phyloP scores from a whole-genome alignment of 2,797 vertebrate genomes.

The Clamator glandarius region DNA sequence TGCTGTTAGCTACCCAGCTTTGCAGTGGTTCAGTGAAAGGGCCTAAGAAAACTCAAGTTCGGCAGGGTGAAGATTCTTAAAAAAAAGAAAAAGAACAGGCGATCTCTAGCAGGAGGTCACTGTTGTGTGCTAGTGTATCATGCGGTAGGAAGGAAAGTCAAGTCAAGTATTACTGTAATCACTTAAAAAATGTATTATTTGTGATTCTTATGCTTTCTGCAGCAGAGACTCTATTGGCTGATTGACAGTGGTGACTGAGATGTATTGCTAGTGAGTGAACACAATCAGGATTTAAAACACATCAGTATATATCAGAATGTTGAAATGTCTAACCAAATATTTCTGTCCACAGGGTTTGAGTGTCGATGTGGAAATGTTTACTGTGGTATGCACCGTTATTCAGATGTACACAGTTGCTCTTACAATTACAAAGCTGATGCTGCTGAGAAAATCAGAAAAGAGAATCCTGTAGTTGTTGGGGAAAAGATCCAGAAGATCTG shows the following conservation, averaged over 20 bases:
- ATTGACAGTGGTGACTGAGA: constrained; percentile 49
- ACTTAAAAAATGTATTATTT: constrained; percentile 18
- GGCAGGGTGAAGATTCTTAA: background rate
- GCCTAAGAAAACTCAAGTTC: background rate
- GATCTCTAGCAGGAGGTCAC: background rate
- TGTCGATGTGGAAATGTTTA: constrained; percentile 90
- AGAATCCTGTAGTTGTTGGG: constrained; percentile 89
- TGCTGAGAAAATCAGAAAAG: constrained; percentile 91
- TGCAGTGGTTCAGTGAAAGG: background rate
- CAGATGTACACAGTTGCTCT: constrained; percentile 89
- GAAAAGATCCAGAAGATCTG: constrained; percentile 93
- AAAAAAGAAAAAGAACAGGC: background rate
- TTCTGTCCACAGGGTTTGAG: constrained; percentile 83
- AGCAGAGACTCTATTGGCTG: constrained; percentile 44
- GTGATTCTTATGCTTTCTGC: constrained; percentile 60
- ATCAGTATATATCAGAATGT: background rate
- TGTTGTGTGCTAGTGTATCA: background rate
- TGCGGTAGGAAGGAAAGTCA: background rate
- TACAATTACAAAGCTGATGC: constrained; percentile 93
- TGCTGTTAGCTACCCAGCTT: background rate
- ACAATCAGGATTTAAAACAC: constrained; percentile 49
- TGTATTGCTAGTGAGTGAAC: constrained; percentile 63
- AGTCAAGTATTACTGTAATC: background rate
- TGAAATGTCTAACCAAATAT: constrained; percentile 6
- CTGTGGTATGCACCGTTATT: constrained; percentile 88